Evolutionary conservation across 2,888 invertebrate genomes (phyloP).

Genomic region (Eueremaeus valkanovi): DNA sequence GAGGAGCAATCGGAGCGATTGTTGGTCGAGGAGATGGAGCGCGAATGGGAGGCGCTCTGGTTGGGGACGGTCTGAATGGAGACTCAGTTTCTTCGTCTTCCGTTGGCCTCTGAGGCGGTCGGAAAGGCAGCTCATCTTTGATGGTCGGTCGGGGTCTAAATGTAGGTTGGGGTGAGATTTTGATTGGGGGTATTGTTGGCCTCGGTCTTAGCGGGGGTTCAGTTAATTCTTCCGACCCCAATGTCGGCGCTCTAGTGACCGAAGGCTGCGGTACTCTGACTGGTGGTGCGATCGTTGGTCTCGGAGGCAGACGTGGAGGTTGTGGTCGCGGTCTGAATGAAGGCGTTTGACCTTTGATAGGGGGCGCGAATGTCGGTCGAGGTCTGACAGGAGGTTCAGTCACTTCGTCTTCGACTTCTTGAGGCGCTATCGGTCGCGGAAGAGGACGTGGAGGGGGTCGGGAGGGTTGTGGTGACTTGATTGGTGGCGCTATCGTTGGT

Average conservation of each 20-base stretch:
- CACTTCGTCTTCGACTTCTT: background rate
- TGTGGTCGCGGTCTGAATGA: constrained; percentile 29
- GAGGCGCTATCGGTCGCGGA: background rate
- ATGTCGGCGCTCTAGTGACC: background rate
- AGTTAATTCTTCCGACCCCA: background rate
- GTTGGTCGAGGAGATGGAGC: background rate
- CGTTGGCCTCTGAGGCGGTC: background rate
- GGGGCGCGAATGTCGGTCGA: background rate
- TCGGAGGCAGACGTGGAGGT: background rate
- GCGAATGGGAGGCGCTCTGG: background rate
- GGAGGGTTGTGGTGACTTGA: background rate
- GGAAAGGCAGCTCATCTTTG: no score
- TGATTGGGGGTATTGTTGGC: background rate
- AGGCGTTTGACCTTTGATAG: constrained; percentile 30
- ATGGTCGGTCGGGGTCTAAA: background rate
- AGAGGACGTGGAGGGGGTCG: background rate
- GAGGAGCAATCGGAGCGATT: background rate
- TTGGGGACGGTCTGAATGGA: background rate
- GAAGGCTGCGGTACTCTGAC: background rate
- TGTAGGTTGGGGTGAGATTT: background rate
- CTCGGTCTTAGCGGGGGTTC: background rate
- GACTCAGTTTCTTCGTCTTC: no score
- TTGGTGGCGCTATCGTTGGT: background rate
- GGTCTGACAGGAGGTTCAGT: background rate
- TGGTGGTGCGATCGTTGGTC: background rate